Base-by-base conservation (phyloP, 1,140 invertebrate genomes). In the Trichonephila clavipes region DNA sequence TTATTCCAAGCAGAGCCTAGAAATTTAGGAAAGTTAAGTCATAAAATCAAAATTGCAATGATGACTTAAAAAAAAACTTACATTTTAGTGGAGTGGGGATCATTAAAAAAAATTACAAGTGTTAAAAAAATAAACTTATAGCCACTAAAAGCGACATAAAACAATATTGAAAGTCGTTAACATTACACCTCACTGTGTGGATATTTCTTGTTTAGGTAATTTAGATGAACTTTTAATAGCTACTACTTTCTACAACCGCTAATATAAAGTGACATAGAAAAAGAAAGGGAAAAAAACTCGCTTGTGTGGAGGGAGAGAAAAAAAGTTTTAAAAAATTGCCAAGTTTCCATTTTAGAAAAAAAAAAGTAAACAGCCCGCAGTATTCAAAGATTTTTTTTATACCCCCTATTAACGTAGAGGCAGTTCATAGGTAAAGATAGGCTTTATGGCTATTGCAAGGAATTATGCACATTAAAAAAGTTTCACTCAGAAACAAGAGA, bases 391-490 rank as follows among this genome's bases (percentile, higher is more conserved):
- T 34, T 77, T 77, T 77, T 62, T 62, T 77, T 77, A 16, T 2
- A 6, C 14, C 5, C 14, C 2, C 14, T 24, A 14, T 77, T 5
- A 34, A 14, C 16, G 24, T 77, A 28, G 44, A 51, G 8, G 18
- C 24, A 34, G 28, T 77, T 77, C 69, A 77, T 77, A 34, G 69
- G 69, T 69, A 44, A 10, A 88, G 87, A 88, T 88, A 88, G 19
- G 87, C 34, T 88, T 88, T 88, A 88, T 88, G 69, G 87, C 87
- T 12, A 16, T 58, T 88, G 18, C 87, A 40, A 58, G 19, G 64
- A 88, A 88, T 88, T 88, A 88, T 88, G 21, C 40, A 44, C 87
- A 88, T 88, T 88, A 88, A 88, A 88, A 88, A 88, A 88, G 62
- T 88, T 88, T 64, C 34, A 19, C 87, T 1, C 44, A 19, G 12